A percentile compares a stretch with the other conserved stretches of the same genome.
These are phyloP conservation scores for Macaria notata DNA, from an alignment of 2,888 invertebrate genomes.

Conservation along the genomic window DNA sequence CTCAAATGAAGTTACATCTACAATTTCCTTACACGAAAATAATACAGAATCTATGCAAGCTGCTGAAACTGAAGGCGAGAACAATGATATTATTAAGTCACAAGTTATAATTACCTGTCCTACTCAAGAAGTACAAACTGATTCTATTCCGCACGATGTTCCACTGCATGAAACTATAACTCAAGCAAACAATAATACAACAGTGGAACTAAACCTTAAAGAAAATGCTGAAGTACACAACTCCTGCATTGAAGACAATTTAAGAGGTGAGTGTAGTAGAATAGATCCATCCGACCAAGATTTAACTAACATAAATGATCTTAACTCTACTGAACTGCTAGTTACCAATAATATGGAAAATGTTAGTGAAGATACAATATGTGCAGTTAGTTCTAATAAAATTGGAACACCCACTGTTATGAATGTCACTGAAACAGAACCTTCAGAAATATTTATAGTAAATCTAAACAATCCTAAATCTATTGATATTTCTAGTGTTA, in stretches of 20 bases:
- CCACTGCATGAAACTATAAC: too few relatives aligned
- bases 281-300: not conserved
- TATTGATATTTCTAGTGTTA: not conserved
- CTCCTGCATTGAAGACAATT: not conserved
- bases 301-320: not conserved
- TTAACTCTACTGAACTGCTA: not conserved
- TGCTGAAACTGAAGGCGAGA: too few relatives aligned
- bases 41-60: too few relatives aligned
- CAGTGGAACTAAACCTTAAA: too few relatives aligned
- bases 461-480: not conserved
- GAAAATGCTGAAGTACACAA: not conserved
- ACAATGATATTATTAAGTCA: too few relatives aligned
- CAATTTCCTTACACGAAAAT: too few relatives aligned
- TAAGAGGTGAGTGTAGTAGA: not conserved
- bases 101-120: too few relatives aligned
- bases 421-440: not conserved
- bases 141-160: too few relatives aligned
- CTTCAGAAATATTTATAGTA: not conserved
- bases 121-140: too few relatives aligned
- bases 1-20: not conserved
- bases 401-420: not conserved
- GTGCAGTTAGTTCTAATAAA: not conserved
- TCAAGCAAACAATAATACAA: too few relatives aligned
- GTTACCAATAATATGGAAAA: not conserved
- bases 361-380: constrained; percentile 5